These are phyloP conservation scores for Papilio machaon DNA, from an alignment of 1,140 invertebrate genomes.

Conservation along the genomic window DNA sequence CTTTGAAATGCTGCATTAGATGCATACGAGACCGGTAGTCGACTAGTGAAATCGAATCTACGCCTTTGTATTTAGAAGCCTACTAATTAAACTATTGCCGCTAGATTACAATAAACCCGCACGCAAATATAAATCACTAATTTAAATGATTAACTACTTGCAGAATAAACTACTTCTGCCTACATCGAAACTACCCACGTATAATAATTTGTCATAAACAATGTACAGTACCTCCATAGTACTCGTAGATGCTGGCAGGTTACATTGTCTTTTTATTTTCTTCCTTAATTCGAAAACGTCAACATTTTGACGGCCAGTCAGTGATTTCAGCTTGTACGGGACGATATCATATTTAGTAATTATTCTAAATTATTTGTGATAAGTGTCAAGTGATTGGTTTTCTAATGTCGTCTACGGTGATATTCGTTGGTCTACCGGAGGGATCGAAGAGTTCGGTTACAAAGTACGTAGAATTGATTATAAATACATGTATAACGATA, in stretches of 20 bases:
- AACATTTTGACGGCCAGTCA: constrained; percentile 45
- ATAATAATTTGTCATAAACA: constrained; percentile 61
- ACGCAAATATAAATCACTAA: not conserved
- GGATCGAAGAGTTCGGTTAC: constrained; percentile 73
- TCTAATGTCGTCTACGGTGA: constrained; percentile 72
- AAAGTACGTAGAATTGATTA: constrained; percentile 58
- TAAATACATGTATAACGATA: not conserved
- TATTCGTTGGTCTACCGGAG: constrained; percentile 71
- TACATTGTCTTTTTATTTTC: constrained; percentile 44
- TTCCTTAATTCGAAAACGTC: constrained; percentile 36
- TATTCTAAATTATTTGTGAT: constrained; percentile 51
- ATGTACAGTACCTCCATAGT: constrained; percentile 58
- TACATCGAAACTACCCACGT: constrained; percentile 67
- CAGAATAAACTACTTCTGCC: constrained; percentile 44
- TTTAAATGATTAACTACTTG: not conserved
- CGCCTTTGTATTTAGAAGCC: not conserved
- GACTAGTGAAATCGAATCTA: not conserved
- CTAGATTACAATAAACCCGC: not conserved
- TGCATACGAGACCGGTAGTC: not conserved
- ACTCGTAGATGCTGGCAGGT: constrained; percentile 56
- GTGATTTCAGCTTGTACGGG: constrained; percentile 38
- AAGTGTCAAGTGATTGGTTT: constrained; percentile 50
- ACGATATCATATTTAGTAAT: constrained; percentile 36
- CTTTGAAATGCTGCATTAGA: not conserved
- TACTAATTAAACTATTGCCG: not conserved